Evolutionary conservation across 2,888 invertebrate genomes (phyloP).

Genomic region (Pollenia angustigena): DNA sequence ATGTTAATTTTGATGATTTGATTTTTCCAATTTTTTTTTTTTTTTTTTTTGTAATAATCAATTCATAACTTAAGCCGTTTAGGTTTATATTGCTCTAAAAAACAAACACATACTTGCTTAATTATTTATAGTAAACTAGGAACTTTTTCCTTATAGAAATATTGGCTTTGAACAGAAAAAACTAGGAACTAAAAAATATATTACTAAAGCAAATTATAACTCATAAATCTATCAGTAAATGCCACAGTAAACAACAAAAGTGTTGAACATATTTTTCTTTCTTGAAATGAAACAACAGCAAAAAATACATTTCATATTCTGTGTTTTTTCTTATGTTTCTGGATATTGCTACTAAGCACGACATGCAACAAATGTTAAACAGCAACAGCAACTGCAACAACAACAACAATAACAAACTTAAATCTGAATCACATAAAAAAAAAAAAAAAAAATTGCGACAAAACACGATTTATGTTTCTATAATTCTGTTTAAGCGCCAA

Average conservation of each 20-base stretch:
- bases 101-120: neutral
- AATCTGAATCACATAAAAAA: conserved; percentile 39
- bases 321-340: conserved; percentile 22
- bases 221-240: conserved; percentile 81
- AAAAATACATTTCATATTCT: conserved; percentile 32
- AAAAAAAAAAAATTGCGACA: conserved; percentile 52
- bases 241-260: conserved; percentile 74
- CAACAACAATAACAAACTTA: neutral
- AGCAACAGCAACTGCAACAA: conserved; percentile 29
- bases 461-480: conserved; percentile 62
- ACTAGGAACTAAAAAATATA: neutral
- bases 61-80: neutral
- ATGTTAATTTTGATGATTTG: conserved; percentile 8
- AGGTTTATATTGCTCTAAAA: neutral
- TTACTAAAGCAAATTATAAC: conserved; percentile 76
- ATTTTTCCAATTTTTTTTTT: conserved; percentile 15
- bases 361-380: conserved; percentile 71
- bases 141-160: neutral
- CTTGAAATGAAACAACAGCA: conserved; percentile 47
- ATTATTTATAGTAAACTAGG: neutral
- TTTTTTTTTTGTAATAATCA: neutral
- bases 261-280: conserved; percentile 75
- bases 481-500: conserved; percentile 55
- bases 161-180: neutral
- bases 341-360: conserved; percentile 67